phyloP scores from a whole-genome alignment of 2,113 vertebrate genomes.

The Monopterus albus region DNA sequence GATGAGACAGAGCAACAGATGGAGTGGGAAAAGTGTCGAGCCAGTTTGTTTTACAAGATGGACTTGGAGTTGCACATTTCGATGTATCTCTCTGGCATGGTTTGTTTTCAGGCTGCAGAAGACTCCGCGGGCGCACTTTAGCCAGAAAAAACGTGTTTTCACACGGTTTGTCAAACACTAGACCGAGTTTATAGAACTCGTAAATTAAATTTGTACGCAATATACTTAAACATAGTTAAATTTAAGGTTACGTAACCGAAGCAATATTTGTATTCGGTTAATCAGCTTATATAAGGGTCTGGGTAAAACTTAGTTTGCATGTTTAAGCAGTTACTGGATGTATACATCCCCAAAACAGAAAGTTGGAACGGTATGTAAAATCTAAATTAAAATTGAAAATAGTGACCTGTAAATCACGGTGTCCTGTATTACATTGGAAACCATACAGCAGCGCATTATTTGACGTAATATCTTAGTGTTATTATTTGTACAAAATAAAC shows the following conservation, averaged over 20 bases:
- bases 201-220: not conserved
- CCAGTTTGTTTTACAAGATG: conserved; percentile 48
- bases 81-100: conserved; percentile 24
- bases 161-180: conserved; percentile 43
- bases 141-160: conserved; percentile 10
- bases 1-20: conserved; percentile 52
- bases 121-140: conserved; percentile 20
- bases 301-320: no score
- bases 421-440: no score
- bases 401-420: no score
- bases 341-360: no score
- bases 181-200: not conserved
- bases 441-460: no score
- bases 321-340: no score
- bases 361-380: no score
- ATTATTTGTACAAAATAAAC: no score
- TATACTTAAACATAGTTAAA: not conserved
- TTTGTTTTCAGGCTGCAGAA: conserved; percentile 25
- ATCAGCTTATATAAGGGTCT: no score
- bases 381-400: no score
- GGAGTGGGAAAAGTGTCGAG: conserved; percentile 42
- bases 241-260: not conserved
- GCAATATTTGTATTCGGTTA: no score
- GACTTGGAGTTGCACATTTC: conserved; percentile 33
- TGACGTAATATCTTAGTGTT: no score